Base-by-base conservation (phyloP, 1,140 invertebrate species). In the Drosophila dunni region DNA sequence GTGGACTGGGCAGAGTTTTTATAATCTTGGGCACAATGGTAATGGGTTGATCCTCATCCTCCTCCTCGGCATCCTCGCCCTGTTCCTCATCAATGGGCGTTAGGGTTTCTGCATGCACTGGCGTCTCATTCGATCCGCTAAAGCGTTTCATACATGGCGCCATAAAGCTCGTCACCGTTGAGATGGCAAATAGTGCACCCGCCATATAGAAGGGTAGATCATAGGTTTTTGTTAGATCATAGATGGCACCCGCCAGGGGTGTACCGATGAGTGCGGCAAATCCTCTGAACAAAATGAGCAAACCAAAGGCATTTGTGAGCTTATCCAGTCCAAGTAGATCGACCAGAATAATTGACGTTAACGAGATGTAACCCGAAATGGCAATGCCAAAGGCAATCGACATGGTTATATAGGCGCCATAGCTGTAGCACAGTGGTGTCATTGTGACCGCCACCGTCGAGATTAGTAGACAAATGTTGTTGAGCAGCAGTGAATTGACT, bases 321-420 rank as follows among this genome's bases (percentile, higher is more conserved):
- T 97, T 98, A 80, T 99, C 98, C 82, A 99, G 93, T 10, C 98
- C 98, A 36, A 99, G 94, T 13, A 99, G 93, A 90, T 99, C 98
- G 75, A 99, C 98, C 51, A 99, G 94, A 84, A 99, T 98, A 91
- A 99, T 99, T 15, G 98, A 99, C 38, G 98, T 99, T 44, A 99
- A 93, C 0, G 98, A 99, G 80, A 99, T 98, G 93, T 99, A 99
- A 34, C 98, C 98, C 75, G 98, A 98, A 64, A 99, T 97, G 88
- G 98, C 98, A 70, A 99, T 94, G 60, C 98, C 99, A 92, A 99
- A 99, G 81, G 97, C 95, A 53, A 97, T 94, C n/a, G 98, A 95
- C 92, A 98, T 96, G 2, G 95, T 92, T 20, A 98, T 95, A 75
- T 98, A 97, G 48, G 95, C 93, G 3, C 93, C 90, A 82, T 98